phyloP scores from a whole-genome alignment of 2,797 vertebrate species.

The Adrianichthys oophorus region DNA sequence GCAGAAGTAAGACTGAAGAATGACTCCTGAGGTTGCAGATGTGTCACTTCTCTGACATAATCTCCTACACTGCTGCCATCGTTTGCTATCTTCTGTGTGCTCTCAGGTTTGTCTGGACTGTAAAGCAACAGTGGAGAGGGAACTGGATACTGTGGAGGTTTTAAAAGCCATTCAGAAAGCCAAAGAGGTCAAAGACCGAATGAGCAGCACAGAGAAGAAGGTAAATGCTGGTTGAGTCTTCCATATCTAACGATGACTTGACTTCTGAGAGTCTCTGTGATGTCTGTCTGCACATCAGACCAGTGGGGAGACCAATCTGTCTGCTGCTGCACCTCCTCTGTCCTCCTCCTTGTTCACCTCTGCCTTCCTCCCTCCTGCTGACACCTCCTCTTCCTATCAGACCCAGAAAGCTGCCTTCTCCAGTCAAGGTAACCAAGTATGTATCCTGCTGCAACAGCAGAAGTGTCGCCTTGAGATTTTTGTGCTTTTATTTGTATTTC shows the following conservation, averaged over 20 bases:
- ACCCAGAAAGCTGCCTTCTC: constrained; percentile 84
- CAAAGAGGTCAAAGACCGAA: constrained; percentile 90
- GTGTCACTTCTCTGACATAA: too few species aligned
- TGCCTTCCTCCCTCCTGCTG: constrained; percentile 75
- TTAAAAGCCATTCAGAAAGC: constrained; percentile 98
- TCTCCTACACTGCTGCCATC: neutral
- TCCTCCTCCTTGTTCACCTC: constrained; percentile 77
- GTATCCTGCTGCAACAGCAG: constrained; percentile 77
- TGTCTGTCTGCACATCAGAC: constrained; percentile 84
- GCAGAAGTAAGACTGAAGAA: constrained; percentile 82
- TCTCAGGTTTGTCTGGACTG: constrained; percentile 90
- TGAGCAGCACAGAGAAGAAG: constrained; percentile 89
- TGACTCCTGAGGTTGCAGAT: neutral
- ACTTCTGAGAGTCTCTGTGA: too few species aligned
- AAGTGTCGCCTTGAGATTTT: neutral
- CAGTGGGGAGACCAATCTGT: constrained; percentile 87
- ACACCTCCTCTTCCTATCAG: constrained; percentile 76
- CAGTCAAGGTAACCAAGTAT: constrained; percentile 97
- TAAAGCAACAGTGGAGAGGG: constrained; percentile 87
- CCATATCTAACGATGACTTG: too few species aligned
- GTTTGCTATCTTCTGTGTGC: neutral
- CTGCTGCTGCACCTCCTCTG: constrained; percentile 79
- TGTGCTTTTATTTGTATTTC: too few species aligned
- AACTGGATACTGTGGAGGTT: constrained; percentile 96
- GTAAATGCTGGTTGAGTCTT: constrained; percentile 58